phyloP scores from a whole-genome alignment of 1,140 invertebrate genomes.

The Drosophila mojavensis region DNA sequence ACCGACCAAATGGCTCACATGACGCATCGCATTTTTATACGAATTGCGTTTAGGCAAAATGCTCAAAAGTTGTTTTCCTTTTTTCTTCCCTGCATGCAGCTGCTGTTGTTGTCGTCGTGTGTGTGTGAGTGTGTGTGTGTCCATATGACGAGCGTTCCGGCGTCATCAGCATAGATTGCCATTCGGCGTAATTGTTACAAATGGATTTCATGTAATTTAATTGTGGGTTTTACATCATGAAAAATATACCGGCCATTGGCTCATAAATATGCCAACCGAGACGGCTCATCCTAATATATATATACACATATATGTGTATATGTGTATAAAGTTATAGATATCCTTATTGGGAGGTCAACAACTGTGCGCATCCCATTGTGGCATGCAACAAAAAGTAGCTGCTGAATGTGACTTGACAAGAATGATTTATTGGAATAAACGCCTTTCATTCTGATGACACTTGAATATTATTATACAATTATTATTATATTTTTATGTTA shows the following conservation, averaged over 20 bases:
- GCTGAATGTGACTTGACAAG: slow-evolving; percentile 1
- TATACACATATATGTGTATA: background rate
- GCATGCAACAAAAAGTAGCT: slow-evolving; percentile 31
- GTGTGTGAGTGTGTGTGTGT: slow-evolving; percentile 37
- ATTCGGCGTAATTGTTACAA: slow-evolving; percentile 80
- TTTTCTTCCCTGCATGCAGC: background rate
- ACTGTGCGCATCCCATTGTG: background rate
- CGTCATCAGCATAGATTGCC: slow-evolving; percentile 81
- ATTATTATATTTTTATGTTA: background rate
- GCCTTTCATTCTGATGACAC: slow-evolving; percentile 1
- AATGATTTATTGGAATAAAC: slow-evolving; percentile 11
- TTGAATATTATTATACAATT: background rate
- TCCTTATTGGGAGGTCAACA: slow-evolving; percentile 43
- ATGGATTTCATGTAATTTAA: slow-evolving; percentile 82
- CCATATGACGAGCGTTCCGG: slow-evolving; percentile 66
- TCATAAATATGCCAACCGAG: slow-evolving; percentile 54
- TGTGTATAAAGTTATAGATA: background rate
- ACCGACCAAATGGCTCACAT: slow-evolving; percentile 79
- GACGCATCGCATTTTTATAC: slow-evolving; percentile 79
- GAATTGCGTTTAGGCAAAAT: slow-evolving; percentile 52
- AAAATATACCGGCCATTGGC: slow-evolving; percentile 72
- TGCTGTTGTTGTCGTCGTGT: background rate
- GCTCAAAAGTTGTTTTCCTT: slow-evolving; percentile 21
- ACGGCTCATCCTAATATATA: background rate
- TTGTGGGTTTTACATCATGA: slow-evolving; percentile 78